Conservation (phyloP, 2,888 invertebrate species). For the Latheticus oryzae region DNA sequence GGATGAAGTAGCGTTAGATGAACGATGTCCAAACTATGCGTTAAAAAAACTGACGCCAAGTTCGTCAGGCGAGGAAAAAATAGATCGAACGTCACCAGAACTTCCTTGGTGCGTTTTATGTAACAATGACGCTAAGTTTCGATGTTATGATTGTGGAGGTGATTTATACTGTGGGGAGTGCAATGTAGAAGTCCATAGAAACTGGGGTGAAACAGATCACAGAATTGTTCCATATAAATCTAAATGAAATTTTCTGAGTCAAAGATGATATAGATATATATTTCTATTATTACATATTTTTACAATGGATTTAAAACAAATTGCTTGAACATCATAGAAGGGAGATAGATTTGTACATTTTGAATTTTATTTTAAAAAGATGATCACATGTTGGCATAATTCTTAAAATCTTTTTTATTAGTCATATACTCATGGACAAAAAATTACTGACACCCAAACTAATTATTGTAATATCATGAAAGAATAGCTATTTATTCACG, state of each 20-base stretch:
- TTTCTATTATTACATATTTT: conserved; percentile 30
- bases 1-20: conserved; percentile 65
- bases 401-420: too few species aligned
- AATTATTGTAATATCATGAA: too few species aligned
- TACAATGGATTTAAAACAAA: conserved; percentile 16
- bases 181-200: conserved; percentile 75
- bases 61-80: conserved; percentile 43
- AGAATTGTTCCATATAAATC: conserved; percentile 56
- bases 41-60: conserved; percentile 40
- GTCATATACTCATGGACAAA: too few species aligned
- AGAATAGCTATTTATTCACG: too few species aligned
- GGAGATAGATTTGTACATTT: too few species aligned
- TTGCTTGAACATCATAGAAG: too few species aligned
- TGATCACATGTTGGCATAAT: too few species aligned
- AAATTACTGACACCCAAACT: too few species aligned
- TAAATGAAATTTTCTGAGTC: conserved; percentile 42
- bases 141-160: conserved; percentile 81
- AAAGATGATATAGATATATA: conserved; percentile 1
- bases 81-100: conserved; percentile 64
- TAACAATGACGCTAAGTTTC: conserved; percentile 80
- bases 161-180: conserved; percentile 86
- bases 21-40: conserved; percentile 49
- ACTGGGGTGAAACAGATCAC: conserved; percentile 63
- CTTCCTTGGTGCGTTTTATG: conserved; percentile 89
- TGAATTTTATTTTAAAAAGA: too few species aligned